A percentile compares a stretch with the other conserved stretches of the same genome.
phyloP scores from a whole-genome alignment of 2,797 vertebrate genomes.

The Rhodeus uyekii region DNA sequence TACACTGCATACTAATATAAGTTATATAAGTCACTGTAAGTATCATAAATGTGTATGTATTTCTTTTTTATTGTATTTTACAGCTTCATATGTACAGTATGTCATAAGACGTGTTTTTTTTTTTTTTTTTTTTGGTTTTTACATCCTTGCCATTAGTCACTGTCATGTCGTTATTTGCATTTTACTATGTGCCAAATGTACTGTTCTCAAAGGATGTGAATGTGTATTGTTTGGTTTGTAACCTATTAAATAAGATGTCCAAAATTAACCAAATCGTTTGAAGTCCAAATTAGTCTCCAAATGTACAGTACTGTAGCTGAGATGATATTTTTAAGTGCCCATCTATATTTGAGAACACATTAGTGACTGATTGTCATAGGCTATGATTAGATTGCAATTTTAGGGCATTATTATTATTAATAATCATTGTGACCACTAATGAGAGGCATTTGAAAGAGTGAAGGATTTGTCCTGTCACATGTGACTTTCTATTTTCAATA shows the following conservation, averaged over 20 bases:
- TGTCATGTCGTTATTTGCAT: constrained; percentile 86
- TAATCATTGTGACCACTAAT: neutral
- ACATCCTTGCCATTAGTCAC: constrained; percentile 80
- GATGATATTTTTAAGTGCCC: neutral
- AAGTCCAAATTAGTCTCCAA: neutral
- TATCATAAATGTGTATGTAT: constrained; percentile 61
- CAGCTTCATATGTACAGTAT: constrained; percentile 84
- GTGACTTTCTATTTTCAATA: constrained; percentile 41
- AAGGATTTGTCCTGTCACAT: constrained; percentile 38
- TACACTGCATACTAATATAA: constrained; percentile 58
- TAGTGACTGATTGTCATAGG: neutral
- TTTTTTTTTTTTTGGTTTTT: constrained; percentile 20
- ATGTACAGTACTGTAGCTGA: neutral
- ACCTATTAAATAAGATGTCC: constrained; percentile 91
- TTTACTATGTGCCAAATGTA: constrained; percentile 94
- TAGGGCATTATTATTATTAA: neutral
- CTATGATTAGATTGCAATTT: neutral
- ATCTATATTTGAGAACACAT: neutral
- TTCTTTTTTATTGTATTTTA: constrained; percentile 78
- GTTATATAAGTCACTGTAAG: constrained; percentile 58
- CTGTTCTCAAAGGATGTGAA: constrained; percentile 97
- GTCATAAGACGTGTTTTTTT: constrained; percentile 68
- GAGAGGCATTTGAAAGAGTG: neutral
- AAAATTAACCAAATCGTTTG: constrained; percentile 58
- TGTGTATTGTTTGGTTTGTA: constrained; percentile 88